Evolutionary conservation across 2,888 invertebrate species (phyloP).

Genomic region (Cecidostiba fungosa): DNA sequence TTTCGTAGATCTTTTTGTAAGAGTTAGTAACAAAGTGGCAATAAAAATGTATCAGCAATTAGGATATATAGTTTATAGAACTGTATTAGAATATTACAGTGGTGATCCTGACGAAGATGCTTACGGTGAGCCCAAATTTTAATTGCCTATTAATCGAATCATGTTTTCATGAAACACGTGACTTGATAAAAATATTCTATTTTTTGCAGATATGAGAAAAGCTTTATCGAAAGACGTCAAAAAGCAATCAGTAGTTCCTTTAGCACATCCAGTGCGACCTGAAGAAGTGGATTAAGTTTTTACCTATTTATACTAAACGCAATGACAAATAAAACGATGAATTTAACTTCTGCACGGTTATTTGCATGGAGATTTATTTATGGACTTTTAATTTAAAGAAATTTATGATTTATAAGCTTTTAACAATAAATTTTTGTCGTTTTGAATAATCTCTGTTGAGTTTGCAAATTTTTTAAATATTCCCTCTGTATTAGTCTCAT

Average conservation of each 20-base stretch:
- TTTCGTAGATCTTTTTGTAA: constrained; percentile 98
- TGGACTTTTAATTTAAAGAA: constrained; percentile 1
- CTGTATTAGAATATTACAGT: constrained; percentile 98
- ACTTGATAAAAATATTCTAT: constrained; percentile 23
- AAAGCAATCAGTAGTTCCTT: constrained; percentile 95
- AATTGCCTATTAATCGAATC: constrained; percentile 22
- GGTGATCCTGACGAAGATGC: constrained; percentile 99
- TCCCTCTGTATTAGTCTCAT: background rate
- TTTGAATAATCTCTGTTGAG: background rate
- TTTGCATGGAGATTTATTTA: constrained; percentile 21
- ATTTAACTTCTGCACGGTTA: constrained; percentile 35
- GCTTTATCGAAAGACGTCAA: constrained; percentile 95
- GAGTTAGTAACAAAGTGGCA: constrained; percentile 98
- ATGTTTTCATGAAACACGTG: background rate
- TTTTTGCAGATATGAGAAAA: constrained; percentile 97
- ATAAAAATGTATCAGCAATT: constrained; percentile 98
- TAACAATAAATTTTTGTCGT: background rate
- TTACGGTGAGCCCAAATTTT: constrained; percentile 87
- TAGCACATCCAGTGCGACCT: constrained; percentile 95
- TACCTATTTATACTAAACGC: constrained; percentile 41
- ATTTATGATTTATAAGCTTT: background rate
- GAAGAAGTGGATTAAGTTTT: constrained; percentile 92
- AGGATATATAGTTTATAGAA: constrained; percentile 97
- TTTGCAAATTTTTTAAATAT: background rate
- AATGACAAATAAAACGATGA: constrained; percentile 50